These are phyloP conservation scores for Polyploca ridens DNA, from an alignment of 2,888 invertebrate genomes.

Conservation along the genomic window DNA sequence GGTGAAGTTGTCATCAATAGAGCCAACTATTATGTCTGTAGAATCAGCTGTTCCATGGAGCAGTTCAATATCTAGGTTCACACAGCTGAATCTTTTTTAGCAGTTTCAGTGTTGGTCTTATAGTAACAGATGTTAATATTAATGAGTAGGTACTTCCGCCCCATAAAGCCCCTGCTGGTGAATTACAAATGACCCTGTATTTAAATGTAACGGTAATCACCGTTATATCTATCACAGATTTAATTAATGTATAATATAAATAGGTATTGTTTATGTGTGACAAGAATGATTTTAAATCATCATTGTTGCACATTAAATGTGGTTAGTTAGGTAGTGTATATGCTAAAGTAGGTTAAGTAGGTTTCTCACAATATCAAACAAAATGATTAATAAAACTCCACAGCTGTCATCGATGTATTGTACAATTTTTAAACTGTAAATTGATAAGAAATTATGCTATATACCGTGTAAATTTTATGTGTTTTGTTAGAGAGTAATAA, in stretches of 20 bases:
- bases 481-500: constrained; percentile 81
- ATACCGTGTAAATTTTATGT: constrained; percentile 79
- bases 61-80: too few relatives aligned
- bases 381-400: constrained; percentile 42
- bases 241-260: constrained; percentile 35
- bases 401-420: constrained; percentile 78
- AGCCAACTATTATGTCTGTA: too few relatives aligned
- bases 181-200: not conserved
- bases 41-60: too few relatives aligned
- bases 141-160: too few relatives aligned
- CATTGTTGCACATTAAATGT: constrained; percentile 54
- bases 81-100: too few relatives aligned
- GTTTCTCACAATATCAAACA: constrained; percentile 53
- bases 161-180: too few relatives aligned
- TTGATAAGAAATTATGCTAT: constrained; percentile 79
- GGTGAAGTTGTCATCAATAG: too few relatives aligned
- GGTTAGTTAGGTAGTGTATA: constrained; percentile 51
- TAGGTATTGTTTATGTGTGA: constrained; percentile 45
- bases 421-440: constrained; percentile 72
- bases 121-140: too few relatives aligned
- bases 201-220: constrained; percentile 30
- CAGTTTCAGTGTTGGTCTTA: too few relatives aligned
- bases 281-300: constrained; percentile 65
- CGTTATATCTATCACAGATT: constrained; percentile 35
- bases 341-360: constrained; percentile 40